These are phyloP conservation scores for Rhagoletis zephyria DNA, from an alignment of 1,140 invertebrate species.

Conservation along the genomic window DNA sequence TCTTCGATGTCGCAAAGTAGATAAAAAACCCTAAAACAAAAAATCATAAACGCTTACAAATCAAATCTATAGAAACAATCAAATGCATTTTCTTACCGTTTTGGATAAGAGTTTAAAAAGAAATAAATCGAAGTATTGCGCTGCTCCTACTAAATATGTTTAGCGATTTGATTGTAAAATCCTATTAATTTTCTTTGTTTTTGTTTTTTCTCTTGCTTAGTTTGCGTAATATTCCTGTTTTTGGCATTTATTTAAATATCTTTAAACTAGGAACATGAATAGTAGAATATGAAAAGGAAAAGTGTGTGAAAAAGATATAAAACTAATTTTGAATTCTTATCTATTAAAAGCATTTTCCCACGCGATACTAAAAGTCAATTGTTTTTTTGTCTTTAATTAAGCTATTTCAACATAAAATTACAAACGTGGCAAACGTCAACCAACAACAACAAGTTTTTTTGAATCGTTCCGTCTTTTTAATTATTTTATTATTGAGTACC, in stretches of 20 bases:
- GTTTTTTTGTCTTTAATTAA: background rate
- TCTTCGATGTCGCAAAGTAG: conserved; percentile 55
- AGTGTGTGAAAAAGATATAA: background rate
- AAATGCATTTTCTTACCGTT: conserved; percentile 48
- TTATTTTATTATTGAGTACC: conserved; percentile 47
- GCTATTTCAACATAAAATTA: background rate
- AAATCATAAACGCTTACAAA: conserved; percentile 46
- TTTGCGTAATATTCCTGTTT: conserved; percentile 17
- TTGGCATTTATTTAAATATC: conserved; percentile 33
- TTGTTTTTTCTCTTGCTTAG: background rate
- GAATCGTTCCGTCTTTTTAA: conserved; percentile 46
- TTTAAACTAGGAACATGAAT: background rate
- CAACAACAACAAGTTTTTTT: background rate
- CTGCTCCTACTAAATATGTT: conserved; percentile 28
- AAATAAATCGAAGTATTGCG: conserved; percentile 24
- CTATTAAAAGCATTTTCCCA: conserved; percentile 2
- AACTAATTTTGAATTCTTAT: conserved; percentile 12
- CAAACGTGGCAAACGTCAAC: background rate
- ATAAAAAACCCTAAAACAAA: conserved; percentile 45
- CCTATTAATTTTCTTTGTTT: background rate
- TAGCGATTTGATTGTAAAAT: conserved; percentile 35
- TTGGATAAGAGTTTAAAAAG: conserved; percentile 20
- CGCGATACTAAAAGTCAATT: conserved; percentile 49
- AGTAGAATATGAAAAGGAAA: background rate
- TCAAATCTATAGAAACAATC: conserved; percentile 42